These are phyloP conservation scores for Anguilla megastoma DNA, from an alignment of 2,797 vertebrate genomes.

Conservation along the genomic window DNA sequence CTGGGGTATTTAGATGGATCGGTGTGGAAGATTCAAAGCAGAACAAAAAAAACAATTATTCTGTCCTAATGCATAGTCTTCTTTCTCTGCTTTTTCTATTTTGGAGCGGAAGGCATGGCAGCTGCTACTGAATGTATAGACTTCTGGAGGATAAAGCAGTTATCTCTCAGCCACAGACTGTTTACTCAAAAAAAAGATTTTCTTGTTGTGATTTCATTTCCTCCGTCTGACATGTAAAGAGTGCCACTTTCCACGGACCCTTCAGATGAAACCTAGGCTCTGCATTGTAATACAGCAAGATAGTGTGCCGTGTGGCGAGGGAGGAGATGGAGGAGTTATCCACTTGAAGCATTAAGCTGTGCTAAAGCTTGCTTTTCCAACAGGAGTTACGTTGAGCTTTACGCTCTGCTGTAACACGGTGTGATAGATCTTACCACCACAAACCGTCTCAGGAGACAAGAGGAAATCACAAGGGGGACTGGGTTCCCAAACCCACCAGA, in stretches of 20 bases:
- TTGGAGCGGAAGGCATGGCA: not conserved
- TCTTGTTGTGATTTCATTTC: constrained; percentile 17
- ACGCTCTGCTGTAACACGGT: not conserved
- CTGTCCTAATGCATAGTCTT: not conserved
- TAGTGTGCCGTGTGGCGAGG: not conserved
- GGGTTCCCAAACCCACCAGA: not conserved
- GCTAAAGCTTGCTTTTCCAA: constrained; percentile 14
- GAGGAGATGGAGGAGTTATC: constrained; percentile 11
- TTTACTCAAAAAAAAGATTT: constrained; percentile 7
- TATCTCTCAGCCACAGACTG: constrained; percentile 4
- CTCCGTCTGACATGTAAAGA: constrained; percentile 10
- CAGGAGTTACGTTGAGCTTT: constrained; percentile 7
- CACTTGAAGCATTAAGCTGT: not conserved
- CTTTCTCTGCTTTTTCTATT: not conserved
- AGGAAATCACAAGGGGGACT: not conserved
- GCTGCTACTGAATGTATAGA: not conserved
- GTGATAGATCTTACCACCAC: not conserved
- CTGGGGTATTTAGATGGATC: not conserved
- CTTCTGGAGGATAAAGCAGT: constrained; percentile 6
- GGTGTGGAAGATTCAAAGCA: not conserved
- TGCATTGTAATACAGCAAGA: not conserved
- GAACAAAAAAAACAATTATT: not conserved
- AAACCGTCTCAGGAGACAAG: not conserved
- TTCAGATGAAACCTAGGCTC: not conserved
- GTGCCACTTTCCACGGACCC: not conserved